These are phyloP conservation scores for Trichosurus vulpecula DNA, from an alignment of 2,797 vertebrate species.

Conservation along the genomic window DNA sequence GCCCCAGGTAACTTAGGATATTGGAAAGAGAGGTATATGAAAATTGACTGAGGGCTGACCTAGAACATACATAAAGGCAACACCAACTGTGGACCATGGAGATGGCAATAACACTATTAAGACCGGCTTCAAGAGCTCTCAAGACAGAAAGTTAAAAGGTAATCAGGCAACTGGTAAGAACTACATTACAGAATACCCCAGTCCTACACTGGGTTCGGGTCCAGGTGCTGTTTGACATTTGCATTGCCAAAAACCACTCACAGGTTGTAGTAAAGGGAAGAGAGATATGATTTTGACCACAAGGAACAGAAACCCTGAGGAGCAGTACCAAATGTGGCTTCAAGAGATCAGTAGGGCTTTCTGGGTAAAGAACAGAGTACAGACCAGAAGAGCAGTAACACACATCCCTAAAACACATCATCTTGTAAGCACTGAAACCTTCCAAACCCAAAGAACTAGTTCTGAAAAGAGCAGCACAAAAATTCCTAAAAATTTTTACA, in stretches of 20 bases:
- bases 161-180: neutral
- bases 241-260: too few relatives aligned
- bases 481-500: too few relatives aligned
- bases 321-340: neutral
- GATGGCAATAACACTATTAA: neutral
- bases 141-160: neutral
- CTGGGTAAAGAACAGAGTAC: neutral
- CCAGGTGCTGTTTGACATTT: neutral
- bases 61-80: neutral
- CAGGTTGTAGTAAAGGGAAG: neutral
- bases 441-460: too few relatives aligned
- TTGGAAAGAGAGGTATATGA: neutral
- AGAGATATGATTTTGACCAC: neutral
- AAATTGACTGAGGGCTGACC: neutral
- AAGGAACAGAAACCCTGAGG: neutral
- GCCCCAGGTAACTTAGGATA: neutral
- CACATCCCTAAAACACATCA: neutral
- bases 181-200: rapidly evolving
- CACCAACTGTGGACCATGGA: neutral
- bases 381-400: neutral
- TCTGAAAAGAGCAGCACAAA: too few relatives aligned
- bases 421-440: neutral
- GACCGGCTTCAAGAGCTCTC: neutral
- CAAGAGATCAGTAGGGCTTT: neutral
- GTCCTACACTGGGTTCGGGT: neutral